Evolutionary conservation across 2,888 invertebrate genomes (phyloP).

Genomic region (Polyommatus icarus): DNA sequence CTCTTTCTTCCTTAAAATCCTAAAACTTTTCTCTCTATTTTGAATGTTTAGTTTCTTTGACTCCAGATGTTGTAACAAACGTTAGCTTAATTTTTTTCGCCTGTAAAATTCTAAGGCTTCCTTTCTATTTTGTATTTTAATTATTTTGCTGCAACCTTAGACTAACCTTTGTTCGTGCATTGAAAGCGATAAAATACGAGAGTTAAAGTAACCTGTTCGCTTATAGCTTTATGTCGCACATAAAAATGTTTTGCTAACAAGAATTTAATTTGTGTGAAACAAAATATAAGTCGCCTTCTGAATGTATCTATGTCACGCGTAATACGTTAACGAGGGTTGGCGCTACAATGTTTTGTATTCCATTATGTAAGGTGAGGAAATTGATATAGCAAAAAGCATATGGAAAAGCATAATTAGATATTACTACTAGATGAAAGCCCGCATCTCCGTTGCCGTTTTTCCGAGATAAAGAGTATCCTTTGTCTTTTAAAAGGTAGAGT

Average conservation of each 20-base stretch:
- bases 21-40: no score
- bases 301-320: conserved; percentile 29
- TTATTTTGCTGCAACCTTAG: background rate
- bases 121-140: background rate
- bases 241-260: conserved; percentile 8
- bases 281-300: conserved; percentile 8
- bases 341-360: conserved; percentile 5
- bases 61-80: no score
- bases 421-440: background rate
- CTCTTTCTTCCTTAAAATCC: no score
- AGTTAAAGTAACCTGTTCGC: background rate
- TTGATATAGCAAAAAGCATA: background rate
- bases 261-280: conserved; percentile 29
- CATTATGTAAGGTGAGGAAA: background rate
- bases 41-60: no score
- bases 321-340: conserved; percentile 14
- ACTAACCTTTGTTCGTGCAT: background rate
- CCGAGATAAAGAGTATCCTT: no score
- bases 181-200: background rate
- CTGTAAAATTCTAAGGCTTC: background rate
- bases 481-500: no score
- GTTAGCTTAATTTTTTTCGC: background rate
- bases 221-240: background rate
- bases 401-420: background rate
- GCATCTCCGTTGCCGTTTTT: no score